Percentiles rank a stretch among this genome's conserved stretches.
Conservation (phyloP, 2,113 vertebrate genomes). For the Monopterus albus region DNA sequence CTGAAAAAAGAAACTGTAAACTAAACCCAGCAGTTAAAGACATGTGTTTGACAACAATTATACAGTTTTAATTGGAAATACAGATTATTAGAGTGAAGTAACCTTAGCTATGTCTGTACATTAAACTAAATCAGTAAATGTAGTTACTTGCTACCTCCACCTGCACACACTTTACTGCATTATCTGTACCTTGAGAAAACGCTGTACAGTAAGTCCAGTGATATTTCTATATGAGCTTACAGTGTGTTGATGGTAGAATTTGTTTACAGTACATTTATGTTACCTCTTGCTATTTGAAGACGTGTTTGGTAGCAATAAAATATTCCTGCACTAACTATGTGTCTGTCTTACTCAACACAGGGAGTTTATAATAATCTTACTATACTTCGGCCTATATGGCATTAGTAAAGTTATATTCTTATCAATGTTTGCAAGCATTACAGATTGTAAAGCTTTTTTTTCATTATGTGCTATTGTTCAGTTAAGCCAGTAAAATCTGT, state of each 20-base stretch:
- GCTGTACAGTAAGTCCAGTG: not conserved
- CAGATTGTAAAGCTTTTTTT: not conserved
- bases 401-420: not conserved
- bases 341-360: slow-evolving; percentile 1
- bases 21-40: no score
- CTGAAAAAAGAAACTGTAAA: no score
- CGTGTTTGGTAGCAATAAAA: not conserved
- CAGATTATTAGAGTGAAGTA: no score
- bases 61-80: no score
- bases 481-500: not conserved
- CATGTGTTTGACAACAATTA: no score
- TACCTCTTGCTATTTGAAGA: slow-evolving; percentile 8
- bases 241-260: slow-evolving; percentile 2
- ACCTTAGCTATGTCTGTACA: no score
- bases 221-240: not conserved
- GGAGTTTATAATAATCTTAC: slow-evolving; percentile 1
- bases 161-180: no score
- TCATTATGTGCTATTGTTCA: not conserved
- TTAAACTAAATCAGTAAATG: no score
- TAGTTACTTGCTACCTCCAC: no score
- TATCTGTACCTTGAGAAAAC: no score
- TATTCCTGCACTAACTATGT: slow-evolving; percentile 18
- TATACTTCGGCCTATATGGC: slow-evolving; percentile 3
- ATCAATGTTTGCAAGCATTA: slow-evolving; percentile 7
- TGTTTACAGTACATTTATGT: no score